Percentiles rank a stretch among this genome's conserved stretches.
phyloP scores from a whole-genome alignment of 2,888 invertebrate species.

The Drosophila monieri region DNA sequence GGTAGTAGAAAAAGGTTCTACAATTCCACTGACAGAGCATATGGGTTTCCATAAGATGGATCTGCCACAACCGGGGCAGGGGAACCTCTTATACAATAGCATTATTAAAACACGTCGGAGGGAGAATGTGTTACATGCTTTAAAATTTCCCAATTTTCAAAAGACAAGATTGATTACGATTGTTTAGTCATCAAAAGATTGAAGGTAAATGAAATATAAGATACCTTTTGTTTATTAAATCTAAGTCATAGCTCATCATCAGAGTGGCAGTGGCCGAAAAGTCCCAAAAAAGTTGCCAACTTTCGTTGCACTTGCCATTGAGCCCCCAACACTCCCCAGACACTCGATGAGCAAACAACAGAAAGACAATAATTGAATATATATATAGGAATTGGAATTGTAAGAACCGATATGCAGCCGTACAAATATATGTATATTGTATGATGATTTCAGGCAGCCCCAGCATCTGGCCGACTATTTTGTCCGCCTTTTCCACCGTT shows the following conservation, averaged over 20 bases:
- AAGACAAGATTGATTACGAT: background rate
- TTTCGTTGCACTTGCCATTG: conserved; percentile 57
- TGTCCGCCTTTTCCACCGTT: conserved; percentile 39
- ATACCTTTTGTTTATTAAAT: background rate
- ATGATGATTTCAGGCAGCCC: conserved; percentile 68
- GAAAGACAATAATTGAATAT: conserved; percentile 71
- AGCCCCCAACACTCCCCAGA: conserved; percentile 24
- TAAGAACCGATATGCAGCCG: conserved; percentile 39
- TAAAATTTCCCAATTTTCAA: background rate
- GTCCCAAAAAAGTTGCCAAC: conserved; percentile 3
- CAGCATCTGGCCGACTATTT: conserved; percentile 50
- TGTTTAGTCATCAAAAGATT: background rate
- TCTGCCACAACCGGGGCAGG: background rate
- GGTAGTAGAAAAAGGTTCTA: conserved; percentile 57
- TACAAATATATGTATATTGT: conserved; percentile 55
- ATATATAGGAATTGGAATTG: conserved; percentile 40
- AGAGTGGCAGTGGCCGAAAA: background rate
- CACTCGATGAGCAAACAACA: conserved; percentile 19
- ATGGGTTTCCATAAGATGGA: conserved; percentile 29
- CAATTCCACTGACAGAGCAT: conserved; percentile 32
- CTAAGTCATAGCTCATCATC: conserved; percentile 16
- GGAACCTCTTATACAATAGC: background rate
- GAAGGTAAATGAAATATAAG: background rate
- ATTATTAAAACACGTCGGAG: background rate
- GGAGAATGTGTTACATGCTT: conserved; percentile 1